Percentiles rank a stretch among this genome's conserved stretches.
Conservation (phyloP, 1,140 invertebrate species). For the Hestina assimilis region DNA sequence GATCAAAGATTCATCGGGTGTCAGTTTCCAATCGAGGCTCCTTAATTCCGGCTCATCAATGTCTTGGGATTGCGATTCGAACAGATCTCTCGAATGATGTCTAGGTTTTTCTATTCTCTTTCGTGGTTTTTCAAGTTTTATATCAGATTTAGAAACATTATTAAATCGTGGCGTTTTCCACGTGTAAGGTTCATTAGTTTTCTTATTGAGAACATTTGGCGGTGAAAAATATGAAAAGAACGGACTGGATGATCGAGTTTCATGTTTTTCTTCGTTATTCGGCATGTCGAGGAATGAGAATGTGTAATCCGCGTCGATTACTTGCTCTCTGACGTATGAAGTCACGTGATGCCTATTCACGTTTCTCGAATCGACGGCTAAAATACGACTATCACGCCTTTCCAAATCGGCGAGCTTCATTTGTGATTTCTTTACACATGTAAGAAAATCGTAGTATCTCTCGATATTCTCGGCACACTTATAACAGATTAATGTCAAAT, state of each 20-base stretch:
- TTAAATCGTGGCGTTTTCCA: slow-evolving; percentile 49
- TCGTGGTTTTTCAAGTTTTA: slow-evolving; percentile 16
- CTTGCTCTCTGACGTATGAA: slow-evolving; percentile 56
- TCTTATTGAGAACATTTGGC: slow-evolving; percentile 39
- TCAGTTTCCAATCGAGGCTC: slow-evolving; percentile 53
- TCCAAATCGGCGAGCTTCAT: slow-evolving; percentile 27
- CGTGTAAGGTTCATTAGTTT: slow-evolving; percentile 28
- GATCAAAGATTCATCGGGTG: slow-evolving; percentile 55
- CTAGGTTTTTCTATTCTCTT: slow-evolving; percentile 38
- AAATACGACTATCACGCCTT: neutral
- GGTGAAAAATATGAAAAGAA: slow-evolving; percentile 66
- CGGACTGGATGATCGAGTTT: slow-evolving; percentile 49
- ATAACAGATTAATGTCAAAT: slow-evolving; percentile 55
- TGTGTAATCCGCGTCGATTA: slow-evolving; percentile 57
- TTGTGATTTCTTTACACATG: slow-evolving; percentile 55
- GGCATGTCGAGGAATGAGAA: slow-evolving; percentile 57
- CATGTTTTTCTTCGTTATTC: slow-evolving; percentile 49
- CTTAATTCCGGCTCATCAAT: slow-evolving; percentile 42
- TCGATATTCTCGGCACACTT: slow-evolving; percentile 64
- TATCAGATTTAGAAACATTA: slow-evolving; percentile 26
- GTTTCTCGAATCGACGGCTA: slow-evolving; percentile 21
- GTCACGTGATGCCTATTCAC: slow-evolving; percentile 43
- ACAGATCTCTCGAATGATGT: slow-evolving; percentile 59
- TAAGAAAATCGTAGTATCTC: slow-evolving; percentile 58
- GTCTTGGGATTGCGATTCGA: slow-evolving; percentile 65